Evolutionary conservation across 2,797 vertebrate species (phyloP), one percentile per base, ranked within the genome.

Genomic region (Gadopsis marmoratus): DNA sequence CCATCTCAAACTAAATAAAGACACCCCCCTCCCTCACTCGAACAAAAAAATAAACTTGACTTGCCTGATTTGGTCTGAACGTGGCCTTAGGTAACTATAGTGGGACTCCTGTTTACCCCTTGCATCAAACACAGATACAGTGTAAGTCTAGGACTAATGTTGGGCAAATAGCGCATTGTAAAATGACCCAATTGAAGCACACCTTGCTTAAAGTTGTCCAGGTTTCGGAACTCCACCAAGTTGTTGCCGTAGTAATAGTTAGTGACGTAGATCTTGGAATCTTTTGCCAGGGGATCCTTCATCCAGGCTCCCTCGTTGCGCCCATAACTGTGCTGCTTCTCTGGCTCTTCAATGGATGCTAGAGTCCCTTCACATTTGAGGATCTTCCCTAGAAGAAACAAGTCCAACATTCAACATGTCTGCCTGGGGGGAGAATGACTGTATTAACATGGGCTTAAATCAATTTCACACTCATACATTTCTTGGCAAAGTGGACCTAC

Each of bases 121-220:
- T 37, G 21, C 9, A 64, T 45, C 11, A 51, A n/a, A 53, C 47
- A 35, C 10, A 37, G n/a, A 33, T 50, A 51, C n/a, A 12, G 29
- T 31, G 43, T 54, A 45, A 13, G 16, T 60, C 6, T 48, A n/a
- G 3, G 41, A n/a, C n/a, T 48, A 37, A 39, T 19, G 8, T 26
- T 63, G 5, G 26, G 17, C 10, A 26, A 54, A 26, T 53, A 19
- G 2, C 4, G 2, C 26, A 17, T 7, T 43, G 33, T 31, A 53
- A 41, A 17, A 68, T 74, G 17, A 41, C 6, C 5, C 0, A 14
- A 10, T 6, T 53, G 10, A 74, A 41, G 17, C 93, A 3, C 37
- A 99, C 98, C 98, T 96, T 99, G 98, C 89, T 97, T 97, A 85
- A 99, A 99, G 92, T 96, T 99, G n/a, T 99, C 98, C 73, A 99